Percentiles rank a stretch among this genome's conserved stretches.
These are phyloP conservation scores for Caenorhabditis virilis DNA, from an alignment of 2,888 invertebrate species.

Conservation along the genomic window DNA sequence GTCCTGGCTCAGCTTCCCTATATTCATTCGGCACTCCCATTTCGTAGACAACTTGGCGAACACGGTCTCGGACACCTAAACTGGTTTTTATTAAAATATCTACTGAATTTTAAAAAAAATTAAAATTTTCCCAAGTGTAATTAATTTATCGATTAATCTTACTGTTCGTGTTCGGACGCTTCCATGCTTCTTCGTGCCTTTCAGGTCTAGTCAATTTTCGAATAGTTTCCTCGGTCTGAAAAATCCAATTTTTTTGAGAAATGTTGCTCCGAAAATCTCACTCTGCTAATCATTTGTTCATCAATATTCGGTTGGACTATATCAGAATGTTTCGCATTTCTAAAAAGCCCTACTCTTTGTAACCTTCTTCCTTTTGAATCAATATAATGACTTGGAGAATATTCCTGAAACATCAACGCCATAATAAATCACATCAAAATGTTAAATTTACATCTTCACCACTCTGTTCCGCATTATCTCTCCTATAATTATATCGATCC, in stretches of 20 bases:
- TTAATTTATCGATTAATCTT: background rate
- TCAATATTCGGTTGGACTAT: slow-evolving; percentile 3
- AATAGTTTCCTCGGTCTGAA: slow-evolving; percentile 14
- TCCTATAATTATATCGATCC: background rate
- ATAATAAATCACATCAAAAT: too few species aligned
- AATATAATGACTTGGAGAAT: slow-evolving; percentile 5
- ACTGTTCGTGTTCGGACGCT: background rate
- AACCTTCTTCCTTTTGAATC: slow-evolving; percentile 13
- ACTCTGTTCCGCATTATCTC: background rate
- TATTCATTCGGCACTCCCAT: slow-evolving; percentile 9
- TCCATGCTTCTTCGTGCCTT: background rate
- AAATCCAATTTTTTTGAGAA: background rate
- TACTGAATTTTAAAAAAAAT: background rate
- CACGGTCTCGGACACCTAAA: slow-evolving; percentile 7
- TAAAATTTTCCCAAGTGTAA: too few species aligned
- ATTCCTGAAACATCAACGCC: slow-evolving; percentile 4
- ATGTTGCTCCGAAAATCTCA: background rate
- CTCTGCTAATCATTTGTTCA: slow-evolving; percentile 9
- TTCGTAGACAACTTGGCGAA: slow-evolving; percentile 20
- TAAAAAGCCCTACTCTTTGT: slow-evolving; percentile 20
- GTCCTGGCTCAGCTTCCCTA: background rate
- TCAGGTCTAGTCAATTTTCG: slow-evolving; percentile 6
- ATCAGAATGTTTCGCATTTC: slow-evolving; percentile 28
- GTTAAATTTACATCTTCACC: background rate
- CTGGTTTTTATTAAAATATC: background rate